These are phyloP conservation scores for Dendrolimus houi DNA, from an alignment of 2,888 invertebrate genomes.

Conservation along the genomic window DNA sequence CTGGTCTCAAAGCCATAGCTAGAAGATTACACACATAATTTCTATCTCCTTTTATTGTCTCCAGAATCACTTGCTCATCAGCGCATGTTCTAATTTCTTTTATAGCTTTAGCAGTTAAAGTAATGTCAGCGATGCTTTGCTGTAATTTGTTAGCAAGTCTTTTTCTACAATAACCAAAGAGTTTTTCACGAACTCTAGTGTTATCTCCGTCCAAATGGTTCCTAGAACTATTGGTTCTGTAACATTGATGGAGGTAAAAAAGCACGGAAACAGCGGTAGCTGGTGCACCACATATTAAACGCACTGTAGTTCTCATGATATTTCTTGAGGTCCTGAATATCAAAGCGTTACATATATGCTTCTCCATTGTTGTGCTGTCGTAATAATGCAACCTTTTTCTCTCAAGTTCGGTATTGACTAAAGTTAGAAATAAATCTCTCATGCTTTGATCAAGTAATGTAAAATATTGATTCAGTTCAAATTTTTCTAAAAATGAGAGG, in stretches of 20 bases:
- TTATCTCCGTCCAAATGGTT: conserved; percentile 57
- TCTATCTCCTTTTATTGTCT: conserved; percentile 51
- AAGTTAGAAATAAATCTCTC: conserved; percentile 42
- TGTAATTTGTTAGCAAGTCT: conserved; percentile 41
- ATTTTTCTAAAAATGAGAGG: conserved; percentile 44
- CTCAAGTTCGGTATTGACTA: conserved; percentile 18
- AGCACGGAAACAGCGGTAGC: conserved; percentile 52
- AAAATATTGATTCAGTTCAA: conserved; percentile 61
- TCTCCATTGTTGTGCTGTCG: conserved; percentile 60
- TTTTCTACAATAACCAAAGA: conserved; percentile 51
- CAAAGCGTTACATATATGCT: conserved; percentile 44
- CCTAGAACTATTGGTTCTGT: conserved; percentile 42
- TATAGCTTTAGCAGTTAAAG: conserved; percentile 37
- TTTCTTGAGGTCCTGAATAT: conserved; percentile 49
- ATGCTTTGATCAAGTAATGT: conserved; percentile 41
- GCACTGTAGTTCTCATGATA: conserved; percentile 55
- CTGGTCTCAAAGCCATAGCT: conserved; percentile 61
- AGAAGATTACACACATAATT: conserved; percentile 55
- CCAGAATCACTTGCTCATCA: conserved; percentile 49
- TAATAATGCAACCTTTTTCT: conserved; percentile 38
- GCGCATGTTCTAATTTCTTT: conserved; percentile 47
- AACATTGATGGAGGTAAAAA: conserved; percentile 63
- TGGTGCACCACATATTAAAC: conserved; percentile 51
- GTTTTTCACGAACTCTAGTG: conserved; percentile 50
- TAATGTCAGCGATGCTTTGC: conserved; percentile 52